These are phyloP conservation scores for Drosophila quinaria DNA, from an alignment of 2,888 invertebrate species.

Conservation along the genomic window DNA sequence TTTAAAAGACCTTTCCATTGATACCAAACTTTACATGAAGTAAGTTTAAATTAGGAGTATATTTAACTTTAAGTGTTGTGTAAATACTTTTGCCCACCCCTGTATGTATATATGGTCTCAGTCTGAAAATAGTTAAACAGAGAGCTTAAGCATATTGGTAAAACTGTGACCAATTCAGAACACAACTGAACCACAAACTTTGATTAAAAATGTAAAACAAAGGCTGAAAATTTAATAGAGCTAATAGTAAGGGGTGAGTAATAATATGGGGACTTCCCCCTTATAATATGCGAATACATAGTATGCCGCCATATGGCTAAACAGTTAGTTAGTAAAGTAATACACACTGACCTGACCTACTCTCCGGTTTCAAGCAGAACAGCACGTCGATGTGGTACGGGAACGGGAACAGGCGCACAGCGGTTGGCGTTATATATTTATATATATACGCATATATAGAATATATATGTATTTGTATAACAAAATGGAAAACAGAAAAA, in stretches of 20 bases:
- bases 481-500: constrained; percentile 27
- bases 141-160: background rate
- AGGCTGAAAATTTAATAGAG: constrained; percentile 27
- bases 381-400: constrained; percentile 36
- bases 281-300: constrained; percentile 2
- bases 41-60: too few species aligned
- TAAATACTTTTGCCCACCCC: too few species aligned
- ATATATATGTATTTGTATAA: constrained; percentile 24
- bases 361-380: constrained; percentile 58
- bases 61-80: too few species aligned
- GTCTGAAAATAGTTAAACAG: background rate
- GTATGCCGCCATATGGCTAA: constrained; percentile 33
- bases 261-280: background rate
- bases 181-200: constrained; percentile 13
- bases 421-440: constrained; percentile 45
- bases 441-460: constrained; percentile 13
- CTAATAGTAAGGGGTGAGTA: constrained; percentile 2
- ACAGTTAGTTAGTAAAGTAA: constrained; percentile 60
- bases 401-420: constrained; percentile 57
- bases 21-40: too few species aligned
- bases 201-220: constrained; percentile 30
- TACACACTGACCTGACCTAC: constrained; percentile 79
- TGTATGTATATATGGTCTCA: too few species aligned
- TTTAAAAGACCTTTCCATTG: too few species aligned
- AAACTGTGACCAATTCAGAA: background rate